A percentile compares a stretch with the other conserved stretches of the same genome.
These are phyloP conservation scores for Drosophila mayaguana DNA, from an alignment of 2,888 invertebrate species.

Conservation along the genomic window DNA sequence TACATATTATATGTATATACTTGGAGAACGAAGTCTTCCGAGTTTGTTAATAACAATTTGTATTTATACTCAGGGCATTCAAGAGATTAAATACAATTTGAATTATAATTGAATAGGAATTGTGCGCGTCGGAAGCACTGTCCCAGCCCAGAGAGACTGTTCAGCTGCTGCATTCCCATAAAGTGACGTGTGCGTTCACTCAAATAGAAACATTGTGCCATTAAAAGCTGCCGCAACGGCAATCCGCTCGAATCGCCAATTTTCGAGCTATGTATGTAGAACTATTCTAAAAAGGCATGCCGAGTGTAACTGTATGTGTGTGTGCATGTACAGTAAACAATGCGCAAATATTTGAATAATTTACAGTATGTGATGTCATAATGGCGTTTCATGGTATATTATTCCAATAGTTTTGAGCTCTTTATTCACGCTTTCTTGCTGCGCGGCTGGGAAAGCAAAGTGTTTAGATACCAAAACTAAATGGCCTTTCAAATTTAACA, in stretches of 20 bases:
- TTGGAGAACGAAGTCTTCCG: not conserved
- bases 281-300: conserved; percentile 49
- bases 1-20: not conserved
- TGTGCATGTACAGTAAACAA: conserved; percentile 57
- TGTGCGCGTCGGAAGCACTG: conserved; percentile 29
- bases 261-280: conserved; percentile 29
- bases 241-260: conserved; percentile 46
- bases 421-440: conserved; percentile 58
- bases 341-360: conserved; percentile 70
- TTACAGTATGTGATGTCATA: conserved; percentile 77
- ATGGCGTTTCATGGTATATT: conserved; percentile 34
- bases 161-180: conserved; percentile 58
- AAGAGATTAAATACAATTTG: not conserved
- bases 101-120: conserved; percentile 28
- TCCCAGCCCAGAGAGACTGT: not conserved
- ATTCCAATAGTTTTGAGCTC: conserved; percentile 41
- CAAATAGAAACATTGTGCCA: conserved; percentile 74
- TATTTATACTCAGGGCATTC: not conserved
- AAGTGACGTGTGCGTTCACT: conserved; percentile 75
- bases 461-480: conserved; percentile 26
- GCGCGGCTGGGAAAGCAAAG: conserved; percentile 22
- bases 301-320: conserved; percentile 32
- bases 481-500: conserved; percentile 21
- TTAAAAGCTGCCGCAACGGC: conserved; percentile 41
- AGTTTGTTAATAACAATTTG: not conserved